Percentiles rank a stretch among this genome's conserved stretches.
Evolutionary conservation across 2,797 vertebrate species (phyloP).

Genomic region (Pyrocephalus nanus): DNA sequence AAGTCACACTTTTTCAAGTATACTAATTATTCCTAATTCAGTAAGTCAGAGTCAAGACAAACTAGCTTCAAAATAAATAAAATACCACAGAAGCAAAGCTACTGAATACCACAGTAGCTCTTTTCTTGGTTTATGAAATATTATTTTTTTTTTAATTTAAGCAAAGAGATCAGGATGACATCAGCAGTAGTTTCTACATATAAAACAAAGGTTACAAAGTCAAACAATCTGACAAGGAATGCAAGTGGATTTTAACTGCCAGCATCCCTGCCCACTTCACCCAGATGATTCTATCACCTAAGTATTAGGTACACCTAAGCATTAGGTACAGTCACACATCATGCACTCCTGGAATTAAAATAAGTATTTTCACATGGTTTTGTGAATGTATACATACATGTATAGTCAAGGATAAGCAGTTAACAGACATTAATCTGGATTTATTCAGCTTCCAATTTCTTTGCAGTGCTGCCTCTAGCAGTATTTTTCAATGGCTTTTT

Average conservation of each 20-base stretch:
- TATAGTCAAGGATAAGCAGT: not conserved
- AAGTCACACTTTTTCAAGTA: not conserved
- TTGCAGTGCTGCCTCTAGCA: not conserved
- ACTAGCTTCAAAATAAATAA: not conserved
- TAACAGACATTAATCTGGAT: not conserved
- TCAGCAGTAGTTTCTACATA: not conserved
- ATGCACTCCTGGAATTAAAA: not conserved
- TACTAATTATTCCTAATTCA: not conserved
- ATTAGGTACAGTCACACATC: not conserved
- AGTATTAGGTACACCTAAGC: not conserved
- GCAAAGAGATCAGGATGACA: not conserved
- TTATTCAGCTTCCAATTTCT: not conserved
- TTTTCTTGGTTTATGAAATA: not conserved
- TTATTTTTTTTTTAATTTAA: not conserved
- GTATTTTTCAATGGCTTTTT: not conserved
- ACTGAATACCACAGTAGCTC: not conserved
- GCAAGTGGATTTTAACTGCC: accelerated
- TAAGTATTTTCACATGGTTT: not conserved
- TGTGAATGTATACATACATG: not conserved
- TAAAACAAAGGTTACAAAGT: not conserved
- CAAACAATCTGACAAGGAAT: not conserved
- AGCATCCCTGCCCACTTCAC: not conserved
- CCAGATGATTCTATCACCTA: not conserved
- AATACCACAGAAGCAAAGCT: not conserved
- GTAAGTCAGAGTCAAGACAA: not conserved